Conservation (phyloP, 2,888 invertebrate species). For the Stegana nigrithorax region DNA sequence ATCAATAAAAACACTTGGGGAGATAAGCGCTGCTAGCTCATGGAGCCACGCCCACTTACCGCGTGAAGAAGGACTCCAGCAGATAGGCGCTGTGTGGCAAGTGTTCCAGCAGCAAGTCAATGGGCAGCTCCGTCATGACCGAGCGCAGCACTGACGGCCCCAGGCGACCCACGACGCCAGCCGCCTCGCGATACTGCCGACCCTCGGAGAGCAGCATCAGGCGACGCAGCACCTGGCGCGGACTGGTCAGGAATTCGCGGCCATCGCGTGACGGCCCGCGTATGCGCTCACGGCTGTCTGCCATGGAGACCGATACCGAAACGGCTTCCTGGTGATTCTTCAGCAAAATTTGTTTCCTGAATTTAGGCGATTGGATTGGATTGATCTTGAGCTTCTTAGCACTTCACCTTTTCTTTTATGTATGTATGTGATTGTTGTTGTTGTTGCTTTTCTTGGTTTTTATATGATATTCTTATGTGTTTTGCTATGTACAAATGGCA, state of each 20-base stretch:
- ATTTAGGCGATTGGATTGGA: no score
- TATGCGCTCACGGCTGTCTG: conserved; percentile 80
- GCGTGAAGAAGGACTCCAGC: conserved; percentile 83
- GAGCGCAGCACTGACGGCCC: conserved; percentile 84
- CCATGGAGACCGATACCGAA: conserved; percentile 69
- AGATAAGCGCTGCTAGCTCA: no score
- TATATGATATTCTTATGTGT: background rate
- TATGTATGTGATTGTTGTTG: background rate
- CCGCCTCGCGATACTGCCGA: conserved; percentile 90
- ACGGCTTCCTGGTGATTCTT: conserved; percentile 61
- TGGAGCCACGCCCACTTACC: conserved; percentile 71
- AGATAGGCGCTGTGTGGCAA: conserved; percentile 89
- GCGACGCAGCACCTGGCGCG: conserved; percentile 76
- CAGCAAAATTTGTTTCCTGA: conserved; percentile 58
- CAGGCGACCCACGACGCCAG: conserved; percentile 82
- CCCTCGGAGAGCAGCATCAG: conserved; percentile 88
- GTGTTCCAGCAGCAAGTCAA: conserved; percentile 89
- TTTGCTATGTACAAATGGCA: conserved; percentile 15
- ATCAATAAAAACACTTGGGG: no score
- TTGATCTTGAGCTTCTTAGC: no score
- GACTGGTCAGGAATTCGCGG: conserved; percentile 74
- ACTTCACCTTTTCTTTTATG: no score
- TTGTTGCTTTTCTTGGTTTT: background rate
- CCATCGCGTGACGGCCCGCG: conserved; percentile 75
- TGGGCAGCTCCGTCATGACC: conserved; percentile 82